These are phyloP conservation scores for Perognathus longimembris DNA, from an alignment of 2,113 vertebrate species.

Conservation along the genomic window DNA sequence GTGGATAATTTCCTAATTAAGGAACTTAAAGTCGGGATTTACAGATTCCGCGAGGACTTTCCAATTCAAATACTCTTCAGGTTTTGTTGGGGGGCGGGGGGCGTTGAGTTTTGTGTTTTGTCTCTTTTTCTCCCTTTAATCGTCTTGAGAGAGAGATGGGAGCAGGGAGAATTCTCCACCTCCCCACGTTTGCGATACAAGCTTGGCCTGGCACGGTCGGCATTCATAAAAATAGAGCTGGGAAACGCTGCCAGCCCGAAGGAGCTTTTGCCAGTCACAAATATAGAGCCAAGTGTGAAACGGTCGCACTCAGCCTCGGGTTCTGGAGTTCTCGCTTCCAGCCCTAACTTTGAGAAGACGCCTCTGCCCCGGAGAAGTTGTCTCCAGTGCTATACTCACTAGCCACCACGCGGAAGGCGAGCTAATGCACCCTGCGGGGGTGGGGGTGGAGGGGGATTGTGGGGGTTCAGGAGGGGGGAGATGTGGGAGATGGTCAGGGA, in stretches of 20 bases:
- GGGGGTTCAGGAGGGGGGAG: too few species aligned
- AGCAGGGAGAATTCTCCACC: slow-evolving; percentile 46
- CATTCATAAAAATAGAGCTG: slow-evolving; percentile 80
- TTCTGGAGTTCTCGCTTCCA: slow-evolving; percentile 71
- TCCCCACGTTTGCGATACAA: slow-evolving; percentile 20
- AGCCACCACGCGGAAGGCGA: too few species aligned
- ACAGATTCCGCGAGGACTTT: slow-evolving; percentile 61
- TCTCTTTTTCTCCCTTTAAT: too few species aligned
- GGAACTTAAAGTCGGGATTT: slow-evolving; percentile 55
- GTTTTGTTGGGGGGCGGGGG: not conserved
- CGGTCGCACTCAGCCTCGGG: slow-evolving; percentile 63
- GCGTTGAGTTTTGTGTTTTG: too few species aligned
- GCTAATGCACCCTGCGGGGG: too few species aligned
- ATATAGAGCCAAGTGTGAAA: slow-evolving; percentile 66
- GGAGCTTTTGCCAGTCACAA: slow-evolving; percentile 70
- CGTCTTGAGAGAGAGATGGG: slow-evolving; percentile 23
- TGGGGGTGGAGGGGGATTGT: too few species aligned
- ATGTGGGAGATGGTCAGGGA: too few species aligned
- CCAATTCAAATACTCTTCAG: slow-evolving; percentile 68
- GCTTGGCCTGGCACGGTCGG: slow-evolving; percentile 23
- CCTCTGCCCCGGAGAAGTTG: slow-evolving; percentile 50
- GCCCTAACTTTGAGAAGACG: slow-evolving; percentile 70
- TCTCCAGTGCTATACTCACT: not conserved
- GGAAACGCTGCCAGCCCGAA: slow-evolving; percentile 65
- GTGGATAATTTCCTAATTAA: slow-evolving; percentile 60